Percentiles rank a stretch among this genome's conserved stretches.
These are phyloP conservation scores for Ridgeia piscesae DNA, from an alignment of 1,140 invertebrate genomes.

Conservation along the genomic window DNA sequence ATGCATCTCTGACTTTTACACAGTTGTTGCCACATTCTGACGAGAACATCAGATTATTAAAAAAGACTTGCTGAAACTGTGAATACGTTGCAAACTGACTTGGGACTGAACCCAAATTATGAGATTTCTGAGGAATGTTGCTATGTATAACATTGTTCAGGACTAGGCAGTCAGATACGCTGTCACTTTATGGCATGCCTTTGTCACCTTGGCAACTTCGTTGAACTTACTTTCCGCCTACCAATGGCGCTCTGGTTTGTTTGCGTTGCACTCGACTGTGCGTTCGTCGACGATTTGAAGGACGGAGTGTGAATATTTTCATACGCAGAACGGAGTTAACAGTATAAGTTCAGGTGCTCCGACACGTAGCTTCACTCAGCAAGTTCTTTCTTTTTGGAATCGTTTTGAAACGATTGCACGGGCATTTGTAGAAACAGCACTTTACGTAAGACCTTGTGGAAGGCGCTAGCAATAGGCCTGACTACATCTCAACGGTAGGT, in stretches of 20 bases:
- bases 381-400: not conserved
- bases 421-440: not conserved
- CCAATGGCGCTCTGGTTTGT: not conserved
- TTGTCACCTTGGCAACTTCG: not conserved
- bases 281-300: not conserved
- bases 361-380: not conserved
- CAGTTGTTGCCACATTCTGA: conserved; percentile 14
- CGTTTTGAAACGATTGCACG: not conserved
- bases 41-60: not conserved
- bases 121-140: conserved; percentile 6
- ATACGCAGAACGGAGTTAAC: not conserved
- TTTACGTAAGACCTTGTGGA: not conserved
- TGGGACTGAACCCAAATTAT: not conserved
- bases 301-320: not conserved
- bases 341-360: not conserved
- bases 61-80: conserved; percentile 7
- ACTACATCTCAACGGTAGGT: not conserved
- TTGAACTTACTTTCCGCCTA: not conserved
- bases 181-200: too few relatives aligned
- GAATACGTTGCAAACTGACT: not conserved
- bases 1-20: conserved; percentile 9
- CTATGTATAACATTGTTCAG: too few relatives aligned
- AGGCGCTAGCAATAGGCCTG: too few relatives aligned
- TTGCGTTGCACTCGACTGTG: not conserved
- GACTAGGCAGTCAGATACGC: too few relatives aligned